Percentiles rank a stretch among this genome's conserved stretches.
These are phyloP conservation scores for Lepeophtheirus nordmannii DNA, from an alignment of 2,888 invertebrate species.

Conservation along the genomic window DNA sequence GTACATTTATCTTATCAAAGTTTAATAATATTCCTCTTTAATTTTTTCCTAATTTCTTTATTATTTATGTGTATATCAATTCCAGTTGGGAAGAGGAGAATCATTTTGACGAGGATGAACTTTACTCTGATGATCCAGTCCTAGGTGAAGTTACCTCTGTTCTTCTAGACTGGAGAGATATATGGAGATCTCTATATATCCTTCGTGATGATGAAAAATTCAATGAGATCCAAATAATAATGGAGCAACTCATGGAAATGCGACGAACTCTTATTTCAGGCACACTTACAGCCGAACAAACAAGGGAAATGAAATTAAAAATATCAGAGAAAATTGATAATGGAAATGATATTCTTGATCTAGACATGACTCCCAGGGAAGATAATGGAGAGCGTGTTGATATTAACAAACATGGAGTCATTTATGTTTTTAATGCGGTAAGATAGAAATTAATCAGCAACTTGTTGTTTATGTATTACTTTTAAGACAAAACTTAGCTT, in stretches of 20 bases:
- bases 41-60: too few relatives aligned
- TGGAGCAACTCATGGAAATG: constrained; percentile 73
- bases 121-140: constrained; percentile 55
- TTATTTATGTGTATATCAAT: too few relatives aligned
- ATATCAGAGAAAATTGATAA: constrained; percentile 85
- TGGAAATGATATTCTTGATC: constrained; percentile 81
- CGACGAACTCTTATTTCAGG: constrained; percentile 67
- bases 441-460: constrained; percentile 33
- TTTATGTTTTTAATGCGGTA: constrained; percentile 73
- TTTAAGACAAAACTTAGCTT: too few relatives aligned
- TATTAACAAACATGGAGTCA: constrained; percentile 70
- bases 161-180: constrained; percentile 76
- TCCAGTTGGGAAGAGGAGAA: too few relatives aligned
- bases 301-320: constrained; percentile 62
- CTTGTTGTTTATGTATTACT: too few relatives aligned
- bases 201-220: constrained; percentile 57
- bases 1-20: too few relatives aligned
- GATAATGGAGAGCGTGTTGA: constrained; percentile 60
- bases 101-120: too few relatives aligned
- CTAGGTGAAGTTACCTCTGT: constrained; percentile 79
- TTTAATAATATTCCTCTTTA: too few relatives aligned
- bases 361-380: constrained; percentile 79
- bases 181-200: constrained; percentile 82
- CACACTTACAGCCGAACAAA: constrained; percentile 74
- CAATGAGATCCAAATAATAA: constrained; percentile 67